These are phyloP conservation scores for Drosophila tropicalis DNA, from an alignment of 1,140 invertebrate genomes.

Conservation along the genomic window DNA sequence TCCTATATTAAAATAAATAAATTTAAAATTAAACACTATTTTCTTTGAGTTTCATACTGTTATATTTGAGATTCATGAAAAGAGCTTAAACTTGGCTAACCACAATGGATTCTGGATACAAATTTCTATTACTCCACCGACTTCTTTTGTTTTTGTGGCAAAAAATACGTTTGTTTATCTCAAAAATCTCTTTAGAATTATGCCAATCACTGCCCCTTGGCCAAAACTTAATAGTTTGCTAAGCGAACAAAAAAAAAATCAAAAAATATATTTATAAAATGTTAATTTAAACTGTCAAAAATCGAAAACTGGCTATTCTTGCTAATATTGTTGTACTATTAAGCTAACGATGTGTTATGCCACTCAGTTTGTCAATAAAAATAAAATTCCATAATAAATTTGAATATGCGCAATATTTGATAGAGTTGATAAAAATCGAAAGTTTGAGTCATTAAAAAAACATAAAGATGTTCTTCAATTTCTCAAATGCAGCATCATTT, in stretches of 20 bases:
- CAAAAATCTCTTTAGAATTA: too few relatives aligned
- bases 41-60: not conserved
- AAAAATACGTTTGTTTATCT: too few relatives aligned
- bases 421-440: too few relatives aligned
- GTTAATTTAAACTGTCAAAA: not conserved
- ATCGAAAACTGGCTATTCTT: not conserved
- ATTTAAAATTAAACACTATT: not conserved
- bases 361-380: not conserved
- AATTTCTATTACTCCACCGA: too few relatives aligned
- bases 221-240: not conserved
- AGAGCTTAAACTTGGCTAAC: too few relatives aligned
- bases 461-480: too few relatives aligned
- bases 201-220: not conserved
- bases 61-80: not conserved
- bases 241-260: not conserved
- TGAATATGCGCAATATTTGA: too few relatives aligned
- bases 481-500: too few relatives aligned
- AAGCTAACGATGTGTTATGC: conserved; percentile 8
- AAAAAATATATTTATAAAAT: not conserved
- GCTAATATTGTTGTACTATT: conserved; percentile 5
- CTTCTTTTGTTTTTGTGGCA: not conserved
- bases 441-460: too few relatives aligned
- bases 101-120: too few relatives aligned
- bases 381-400: conserved; percentile 2
- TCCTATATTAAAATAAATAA: not conserved